Base-by-base conservation (phyloP, 2,888 invertebrate genomes). In the Carpatolechia fugitivella region DNA sequence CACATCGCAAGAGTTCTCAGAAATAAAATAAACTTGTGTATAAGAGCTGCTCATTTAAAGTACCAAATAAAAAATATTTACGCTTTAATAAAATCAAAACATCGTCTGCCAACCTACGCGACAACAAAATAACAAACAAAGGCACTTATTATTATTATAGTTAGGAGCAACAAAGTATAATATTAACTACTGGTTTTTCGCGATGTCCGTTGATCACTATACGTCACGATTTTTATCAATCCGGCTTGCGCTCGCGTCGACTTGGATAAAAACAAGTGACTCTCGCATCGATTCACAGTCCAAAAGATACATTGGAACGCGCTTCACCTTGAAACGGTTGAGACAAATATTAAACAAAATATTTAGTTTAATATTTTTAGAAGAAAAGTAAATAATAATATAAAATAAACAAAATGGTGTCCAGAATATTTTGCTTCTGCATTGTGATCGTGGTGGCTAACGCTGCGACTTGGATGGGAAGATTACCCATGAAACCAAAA, bases 261-360 rank as follows among this genome's bases (percentile, higher is more conserved):
- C 69, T 62, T 55, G 69, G 73, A 86, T 86, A 86, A 80, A 86
- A 84, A 80, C 82, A 80, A 73, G 68, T 64, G 64, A 59, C 58
- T 50, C 65, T 54, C 59, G 63, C 58, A 54, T 7, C 20, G n/a
- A 20, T 11, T 11, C 36, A 29, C 50, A 50, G 50, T 50, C 50
- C 29, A 14, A 30, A 8, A 10, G 14, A 13, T 30, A 31, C 30
- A n/a, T 31, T 29, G 30, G 7, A 10, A 47, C 47, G 47, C 14
- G 31, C 13, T 1, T 29, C 10, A 31, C 31, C 30, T 47, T 47
- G 29, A 13, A n/a, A 14, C 31, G 14, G 14, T n/a, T 30, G 29
- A 29, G 1, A 13, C 33, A 18, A 16, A 13, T 33, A 16, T n/a
- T 36, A 38, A 36, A 36, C 8, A 36, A 10, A 36, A 24, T 1